Conservation (phyloP, 2,888 invertebrate species). For the Thelaira solivaga region DNA sequence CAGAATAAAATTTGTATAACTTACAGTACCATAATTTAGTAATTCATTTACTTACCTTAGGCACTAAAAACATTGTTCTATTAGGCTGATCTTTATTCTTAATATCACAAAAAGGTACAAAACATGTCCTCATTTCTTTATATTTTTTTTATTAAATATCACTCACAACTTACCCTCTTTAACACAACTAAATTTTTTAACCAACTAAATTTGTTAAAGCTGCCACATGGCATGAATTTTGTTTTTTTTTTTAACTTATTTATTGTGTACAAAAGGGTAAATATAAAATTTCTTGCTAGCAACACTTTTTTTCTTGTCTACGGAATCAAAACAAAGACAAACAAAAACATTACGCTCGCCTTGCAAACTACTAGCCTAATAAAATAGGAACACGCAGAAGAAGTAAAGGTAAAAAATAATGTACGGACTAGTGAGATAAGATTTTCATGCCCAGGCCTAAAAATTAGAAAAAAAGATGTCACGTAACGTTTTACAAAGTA, state of each 20-base stretch:
- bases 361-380: not conserved
- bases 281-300: not conserved
- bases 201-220: too few species aligned
- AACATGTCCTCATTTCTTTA: constrained; percentile 67
- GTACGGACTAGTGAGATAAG: constrained; percentile 36
- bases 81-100: constrained; percentile 60
- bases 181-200: too few species aligned
- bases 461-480: constrained; percentile 67
- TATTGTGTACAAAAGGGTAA: not conserved
- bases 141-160: too few species aligned
- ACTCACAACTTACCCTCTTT: too few species aligned
- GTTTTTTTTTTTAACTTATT: too few species aligned
- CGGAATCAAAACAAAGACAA: constrained; percentile 47
- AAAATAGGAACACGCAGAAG: constrained; percentile 22
- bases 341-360: constrained; percentile 39
- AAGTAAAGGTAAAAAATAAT: constrained; percentile 6
- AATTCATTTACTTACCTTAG: constrained; percentile 62
- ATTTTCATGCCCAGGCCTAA: constrained; percentile 39
- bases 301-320: not conserved
- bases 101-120: constrained; percentile 68
- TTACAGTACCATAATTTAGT: not conserved
- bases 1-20: not conserved
- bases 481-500: constrained; percentile 75
- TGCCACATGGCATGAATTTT: too few species aligned
- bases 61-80: constrained; percentile 68